Conservation (phyloP, 2,888 invertebrate species). For the Cantharis lateralis region DNA sequence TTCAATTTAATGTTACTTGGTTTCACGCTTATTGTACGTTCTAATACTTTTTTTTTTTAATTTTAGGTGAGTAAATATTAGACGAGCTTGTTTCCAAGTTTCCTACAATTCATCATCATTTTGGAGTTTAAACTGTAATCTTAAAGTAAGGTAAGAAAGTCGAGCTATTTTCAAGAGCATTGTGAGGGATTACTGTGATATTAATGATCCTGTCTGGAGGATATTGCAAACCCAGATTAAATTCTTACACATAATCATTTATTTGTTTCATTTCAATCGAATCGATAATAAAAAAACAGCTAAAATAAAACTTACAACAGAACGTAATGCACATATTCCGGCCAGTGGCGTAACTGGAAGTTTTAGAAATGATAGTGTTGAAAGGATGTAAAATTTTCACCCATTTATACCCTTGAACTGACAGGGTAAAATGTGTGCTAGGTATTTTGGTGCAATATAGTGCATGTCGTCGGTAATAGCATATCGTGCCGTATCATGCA, state of each 20-base stretch:
- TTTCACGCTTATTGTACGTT: neutral
- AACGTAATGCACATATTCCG: neutral
- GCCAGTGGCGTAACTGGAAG: neutral
- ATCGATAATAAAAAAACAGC: neutral
- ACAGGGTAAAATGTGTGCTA: neutral
- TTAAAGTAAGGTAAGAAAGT: neutral
- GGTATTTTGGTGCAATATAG: neutral
- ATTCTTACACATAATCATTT: slow-evolving; percentile 1
- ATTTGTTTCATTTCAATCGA: neutral
- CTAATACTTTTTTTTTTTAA: slow-evolving; percentile 5
- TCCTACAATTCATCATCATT: neutral
- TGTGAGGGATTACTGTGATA: slow-evolving; percentile 5
- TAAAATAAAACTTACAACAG: neutral
- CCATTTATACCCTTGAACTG: neutral
- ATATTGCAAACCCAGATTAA: slow-evolving; percentile 1
- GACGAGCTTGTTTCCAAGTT: neutral
- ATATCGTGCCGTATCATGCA: neutral
- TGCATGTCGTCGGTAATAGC: neutral
- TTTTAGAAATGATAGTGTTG: neutral
- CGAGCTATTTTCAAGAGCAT: neutral
- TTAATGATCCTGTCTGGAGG: slow-evolving; percentile 6
- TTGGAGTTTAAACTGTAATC: neutral
- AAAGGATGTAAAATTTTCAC: neutral
- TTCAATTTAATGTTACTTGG: neutral
- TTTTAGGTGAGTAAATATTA: slow-evolving; percentile 19